Base-by-base conservation (phyloP, 1,140 invertebrate species). In the Halictus rubicundus region DNA sequence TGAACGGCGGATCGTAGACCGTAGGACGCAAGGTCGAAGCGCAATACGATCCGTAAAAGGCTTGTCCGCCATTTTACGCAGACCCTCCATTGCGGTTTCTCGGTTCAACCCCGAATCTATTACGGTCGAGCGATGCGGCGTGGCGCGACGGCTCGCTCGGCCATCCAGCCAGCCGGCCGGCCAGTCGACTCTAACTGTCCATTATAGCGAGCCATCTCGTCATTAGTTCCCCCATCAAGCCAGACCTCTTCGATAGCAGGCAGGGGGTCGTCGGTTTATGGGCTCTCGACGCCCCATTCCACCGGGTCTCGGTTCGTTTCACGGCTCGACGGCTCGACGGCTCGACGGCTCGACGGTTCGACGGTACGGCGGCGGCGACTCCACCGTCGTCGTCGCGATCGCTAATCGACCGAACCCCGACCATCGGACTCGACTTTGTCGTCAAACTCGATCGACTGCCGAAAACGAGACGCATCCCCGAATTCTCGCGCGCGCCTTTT, bases 161-260 rank as follows among this genome's bases (percentile, higher is more conserved):
- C 27, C 27, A 32, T 10, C 9, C 42, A 12, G 42, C 10, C 42
- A 46, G 42, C 42, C 42, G n/a, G 23, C 1, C 65, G 57, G 9
- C 23, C 57, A 64, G 21, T 64, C 76, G 59, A n/a, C 61, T 57
- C 70, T 72, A n/a, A 52, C 61, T 65, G 52, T 61, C 80, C 80
- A 74, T 82, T 81, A 84, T 49, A 60, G 60, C 39, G 68, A 68
- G 69, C 69, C 59, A 75, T 88, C 71, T 86, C 88, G 83, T 89
- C 86, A 88, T 90, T 91, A 89, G 81, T 89, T 88, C 84, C 81
- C 87, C 88, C 88, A 82, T 84, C 85, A 68, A 84, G 71, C 49
- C 63, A 16, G 49, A 46, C 54, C 75, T 49, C 75, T 46, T 59
- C 52, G 59, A 78, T 84, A 83, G 68, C 64, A 83, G 81, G 71